Base-by-base conservation (phyloP, 2,113 vertebrate species). In the Neotoma lepida region DNA sequence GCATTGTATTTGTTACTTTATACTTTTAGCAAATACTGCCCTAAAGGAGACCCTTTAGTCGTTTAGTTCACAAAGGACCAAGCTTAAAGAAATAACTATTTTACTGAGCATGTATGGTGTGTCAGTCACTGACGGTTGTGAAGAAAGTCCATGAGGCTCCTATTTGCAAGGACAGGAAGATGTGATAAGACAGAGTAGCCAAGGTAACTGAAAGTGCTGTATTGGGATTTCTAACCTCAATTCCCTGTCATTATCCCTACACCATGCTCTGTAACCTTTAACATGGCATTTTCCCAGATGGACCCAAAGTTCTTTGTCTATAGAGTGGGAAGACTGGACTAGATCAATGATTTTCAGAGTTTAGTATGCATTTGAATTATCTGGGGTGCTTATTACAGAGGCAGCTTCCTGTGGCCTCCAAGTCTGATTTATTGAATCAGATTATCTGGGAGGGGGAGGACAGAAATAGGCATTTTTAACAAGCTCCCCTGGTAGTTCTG, bases 1-100 rank as follows among this genome's bases (percentile, higher is more conserved):
- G 49, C 41, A 64, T 97, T 93, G n/a, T 91, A 86, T 94, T 89
- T 96, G 76, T 94, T 96, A 90, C 51, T 91, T 81, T 91, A 80
- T 90, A 91, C 63, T 87, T 74, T 82, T 84, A 82, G 39, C 78
- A 91, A 95, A 74, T 46, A 87, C 39, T 93, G 41, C 41, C 66
- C 71, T 54, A 71, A 84, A 78, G 49, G 64, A 82, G 28, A 77
- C 0, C 44, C 58, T 85, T 93, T 88, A 71, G 39, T 90, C 77
- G 78, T 84, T 39, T 93, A 71, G 84, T 97, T 94, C 41, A 91
- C 41, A 86, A 0, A 89, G 46, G 15, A 86, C 54, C 15, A 94
- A 90, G 44, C 41, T 86, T 86, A 61, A 81, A 63, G 88, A 89
- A 78, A 71, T 20, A 56, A 70, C 28, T 30, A 49, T 91, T 88